Percentiles rank a stretch among this genome's conserved stretches.
Conservation (phyloP, 2,113 vertebrate species). For the Eptesicus fuscus region DNA sequence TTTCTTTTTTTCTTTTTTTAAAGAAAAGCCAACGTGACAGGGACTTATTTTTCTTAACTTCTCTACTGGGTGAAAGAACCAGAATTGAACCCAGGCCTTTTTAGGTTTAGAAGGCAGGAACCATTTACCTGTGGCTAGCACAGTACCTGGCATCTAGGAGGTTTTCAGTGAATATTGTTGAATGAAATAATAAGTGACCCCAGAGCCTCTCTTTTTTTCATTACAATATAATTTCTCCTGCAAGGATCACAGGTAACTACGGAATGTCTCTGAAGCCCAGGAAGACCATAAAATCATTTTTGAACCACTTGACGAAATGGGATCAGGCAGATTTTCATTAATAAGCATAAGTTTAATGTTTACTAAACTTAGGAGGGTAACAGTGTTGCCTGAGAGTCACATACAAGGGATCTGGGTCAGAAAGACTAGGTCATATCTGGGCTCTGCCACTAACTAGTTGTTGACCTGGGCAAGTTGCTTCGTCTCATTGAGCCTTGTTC, state of each 20-base stretch:
- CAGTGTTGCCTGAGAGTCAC: not conserved
- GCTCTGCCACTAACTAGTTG: not conserved
- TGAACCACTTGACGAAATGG: not conserved
- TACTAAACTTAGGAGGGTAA: not conserved
- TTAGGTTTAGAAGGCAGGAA: not conserved
- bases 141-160: not conserved
- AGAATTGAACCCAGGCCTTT: not conserved
- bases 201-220: not conserved
- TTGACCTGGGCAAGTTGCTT: not conserved
- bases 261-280: not conserved
- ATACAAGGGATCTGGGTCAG: not conserved
- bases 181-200: not conserved
- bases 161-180: constrained; percentile 5
- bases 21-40: not conserved
- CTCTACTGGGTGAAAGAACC: not conserved
- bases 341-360: not conserved
- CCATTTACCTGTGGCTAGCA: not conserved
- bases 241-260: not conserved
- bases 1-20: too few relatives aligned
- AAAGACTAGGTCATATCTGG: not conserved
- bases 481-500: not conserved
- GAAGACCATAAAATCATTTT: not conserved
- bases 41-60: constrained; percentile 4
- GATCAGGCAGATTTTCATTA: not conserved
- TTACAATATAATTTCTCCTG: not conserved